Evolutionary conservation across 1,140 invertebrate species (phyloP), one percentile per base, ranked within the genome.

Genomic region (Phymorhynchus buccinoides): DNA sequence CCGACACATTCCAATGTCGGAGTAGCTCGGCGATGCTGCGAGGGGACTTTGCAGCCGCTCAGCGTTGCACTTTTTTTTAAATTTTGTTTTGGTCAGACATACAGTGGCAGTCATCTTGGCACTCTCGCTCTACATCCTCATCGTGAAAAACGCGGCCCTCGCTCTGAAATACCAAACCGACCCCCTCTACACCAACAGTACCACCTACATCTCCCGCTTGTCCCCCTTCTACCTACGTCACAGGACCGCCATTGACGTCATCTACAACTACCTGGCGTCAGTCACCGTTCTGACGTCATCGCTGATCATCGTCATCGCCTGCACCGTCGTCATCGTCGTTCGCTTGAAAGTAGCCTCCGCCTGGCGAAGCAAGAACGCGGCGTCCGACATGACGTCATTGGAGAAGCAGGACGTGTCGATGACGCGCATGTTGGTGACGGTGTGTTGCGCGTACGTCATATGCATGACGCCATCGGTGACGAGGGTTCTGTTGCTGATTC

Each of bases 351-450:
- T 75, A 14, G 3, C 73, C 32, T 12, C 35, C 35, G 9, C 35
- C 35, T 75, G 73, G 73, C 73, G 73, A 4, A 35, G 35, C 9
- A 7, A 66, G 27, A 1, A 9, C 37, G n/a, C 56, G 4, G 30
- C 30, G 30, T 71, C 68, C 30, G 41, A 4, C 22, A 41, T 75
- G 73, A 42, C 73, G 73, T 75, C 73, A 75, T 9, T 39, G 37
- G 73, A 75, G 37, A 75, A 75, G 16, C 37, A 37, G 6, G 73
- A 75, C 3, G 18, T 37, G 73, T 2, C 16, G 4, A 27, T 75
- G 39, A 75, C 37, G 37, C 39, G 73, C 27, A 75, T 75, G 73
- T 27, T 75, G 73, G 73, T 75, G 73, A 75, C 37, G 73, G 73
- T 75, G 73, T 75, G 73, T 27, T 75, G 73, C 30, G 35, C 42